A percentile compares a stretch with the other conserved stretches of the same genome.
These are phyloP conservation scores for Mionectes macconnelli DNA, from an alignment of 2,113 vertebrate species.

Conservation along the genomic window DNA sequence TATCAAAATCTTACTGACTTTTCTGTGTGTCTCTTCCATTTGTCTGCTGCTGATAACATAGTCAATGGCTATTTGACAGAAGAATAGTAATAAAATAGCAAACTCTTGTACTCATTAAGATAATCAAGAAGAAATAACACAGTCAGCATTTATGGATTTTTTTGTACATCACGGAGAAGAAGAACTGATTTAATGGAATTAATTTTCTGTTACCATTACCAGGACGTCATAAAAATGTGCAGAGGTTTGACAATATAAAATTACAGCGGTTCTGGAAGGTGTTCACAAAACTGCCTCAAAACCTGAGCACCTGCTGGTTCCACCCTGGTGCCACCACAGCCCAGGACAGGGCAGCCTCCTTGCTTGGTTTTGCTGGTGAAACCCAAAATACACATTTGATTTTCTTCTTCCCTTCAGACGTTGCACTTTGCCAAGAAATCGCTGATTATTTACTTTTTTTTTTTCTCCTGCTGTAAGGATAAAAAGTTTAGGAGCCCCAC, in stretches of 20 bases:
- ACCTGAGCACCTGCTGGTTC: not conserved
- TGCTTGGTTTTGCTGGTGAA: not conserved
- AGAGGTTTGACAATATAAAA: not conserved
- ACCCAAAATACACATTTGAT: not conserved
- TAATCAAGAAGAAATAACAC: not conserved
- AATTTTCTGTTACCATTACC: not conserved
- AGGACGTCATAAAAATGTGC: not conserved
- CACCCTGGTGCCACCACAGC: not conserved
- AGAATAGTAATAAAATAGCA: not conserved
- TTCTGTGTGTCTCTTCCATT: not conserved
- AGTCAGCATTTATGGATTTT: not conserved
- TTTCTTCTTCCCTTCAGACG: not conserved
- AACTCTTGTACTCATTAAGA: not conserved
- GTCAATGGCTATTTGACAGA: not conserved
- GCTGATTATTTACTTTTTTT: not conserved
- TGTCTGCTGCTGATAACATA: not conserved
- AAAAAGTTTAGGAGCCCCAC: not conserved
- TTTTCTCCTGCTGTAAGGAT: not conserved
- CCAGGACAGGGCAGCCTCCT: not conserved
- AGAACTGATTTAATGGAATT: not conserved
- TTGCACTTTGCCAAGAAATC: not conserved
- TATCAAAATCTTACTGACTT: not conserved
- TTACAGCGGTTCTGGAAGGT: not conserved
- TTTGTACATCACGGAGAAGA: not conserved
- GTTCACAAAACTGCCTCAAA: not conserved